Conservation (phyloP, 2,888 invertebrate species). For the Lasius platythorax region DNA sequence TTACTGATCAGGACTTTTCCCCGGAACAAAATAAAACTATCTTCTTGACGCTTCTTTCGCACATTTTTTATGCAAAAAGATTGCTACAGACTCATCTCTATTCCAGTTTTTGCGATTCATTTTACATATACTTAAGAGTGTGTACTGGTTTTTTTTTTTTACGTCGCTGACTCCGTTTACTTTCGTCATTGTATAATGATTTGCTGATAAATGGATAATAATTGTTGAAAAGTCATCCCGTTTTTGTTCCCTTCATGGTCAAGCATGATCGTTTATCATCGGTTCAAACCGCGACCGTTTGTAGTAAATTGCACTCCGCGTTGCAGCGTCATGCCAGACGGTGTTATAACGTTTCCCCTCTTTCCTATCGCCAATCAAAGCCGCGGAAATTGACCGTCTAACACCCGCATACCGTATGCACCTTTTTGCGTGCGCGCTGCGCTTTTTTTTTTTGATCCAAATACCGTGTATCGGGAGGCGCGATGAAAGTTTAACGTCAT, state of each 20-base stretch:
- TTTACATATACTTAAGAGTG: neutral
- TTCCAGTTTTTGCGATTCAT: neutral
- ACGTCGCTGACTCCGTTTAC: slow-evolving; percentile 9
- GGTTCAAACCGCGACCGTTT: slow-evolving; percentile 70
- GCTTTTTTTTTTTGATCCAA: slow-evolving; percentile 49
- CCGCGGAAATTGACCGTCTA: slow-evolving; percentile 77
- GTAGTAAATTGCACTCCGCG: slow-evolving; percentile 73
- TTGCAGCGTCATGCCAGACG: slow-evolving; percentile 77
- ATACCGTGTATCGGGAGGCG: slow-evolving; percentile 38
- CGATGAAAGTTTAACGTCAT: slow-evolving; percentile 53
- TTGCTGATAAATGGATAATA: slow-evolving; percentile 54
- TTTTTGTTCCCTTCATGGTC: slow-evolving; percentile 66
- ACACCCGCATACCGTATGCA: slow-evolving; percentile 64
- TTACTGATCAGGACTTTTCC: neutral
- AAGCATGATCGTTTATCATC: slow-evolving; percentile 77
- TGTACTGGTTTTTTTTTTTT: slow-evolving; percentile 4
- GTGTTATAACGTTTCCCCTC: slow-evolving; percentile 73
- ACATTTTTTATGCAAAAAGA: neutral
- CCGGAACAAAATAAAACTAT: neutral
- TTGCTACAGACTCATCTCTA: neutral
- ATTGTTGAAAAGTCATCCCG: slow-evolving; percentile 70
- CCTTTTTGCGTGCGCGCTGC: slow-evolving; percentile 43
- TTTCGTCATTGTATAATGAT: slow-evolving; percentile 37
- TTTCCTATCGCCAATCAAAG: slow-evolving; percentile 74
- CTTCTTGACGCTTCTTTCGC: neutral